A percentile compares a stretch with the other conserved stretches of the same genome.
These are phyloP conservation scores for Poecilia velifera DNA, from an alignment of 2,797 vertebrate species.

Conservation along the genomic window DNA sequence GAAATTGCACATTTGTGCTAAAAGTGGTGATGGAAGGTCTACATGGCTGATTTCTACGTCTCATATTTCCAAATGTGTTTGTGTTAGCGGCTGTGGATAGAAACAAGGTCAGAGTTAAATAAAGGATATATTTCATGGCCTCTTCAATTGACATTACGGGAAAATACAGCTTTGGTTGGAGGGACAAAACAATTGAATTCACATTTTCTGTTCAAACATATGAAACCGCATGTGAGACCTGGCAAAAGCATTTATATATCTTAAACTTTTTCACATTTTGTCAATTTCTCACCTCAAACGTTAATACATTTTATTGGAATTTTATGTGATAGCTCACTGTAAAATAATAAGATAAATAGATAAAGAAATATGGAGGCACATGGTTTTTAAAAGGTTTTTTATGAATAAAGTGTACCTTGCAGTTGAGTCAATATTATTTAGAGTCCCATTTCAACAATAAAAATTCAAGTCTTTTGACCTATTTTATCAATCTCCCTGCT, in stretches of 20 bases:
- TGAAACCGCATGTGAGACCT: neutral
- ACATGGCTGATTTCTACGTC: neutral
- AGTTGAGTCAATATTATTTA: neutral
- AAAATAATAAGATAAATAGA: neutral
- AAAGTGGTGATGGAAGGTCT: slow-evolving; percentile 1
- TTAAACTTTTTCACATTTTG: neutral
- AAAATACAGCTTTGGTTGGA: neutral
- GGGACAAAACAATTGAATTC: neutral
- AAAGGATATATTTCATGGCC: neutral
- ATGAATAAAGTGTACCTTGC: neutral
- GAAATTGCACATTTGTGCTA: slow-evolving; percentile 18
- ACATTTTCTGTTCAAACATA: neutral
- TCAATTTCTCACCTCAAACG: neutral
- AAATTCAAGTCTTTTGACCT: neutral
- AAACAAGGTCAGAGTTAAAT: slow-evolving; percentile 17
- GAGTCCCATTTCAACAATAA: neutral
- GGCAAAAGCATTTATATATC: neutral
- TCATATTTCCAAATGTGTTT: slow-evolving; percentile 1
- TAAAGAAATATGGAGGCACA: neutral
- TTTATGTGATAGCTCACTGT: neutral
- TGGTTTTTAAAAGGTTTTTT: neutral
- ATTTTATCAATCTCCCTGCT: neutral
- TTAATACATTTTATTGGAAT: neutral
- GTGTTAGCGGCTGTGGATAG: neutral
- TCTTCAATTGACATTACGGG: neutral